Percentiles rank a stretch among this genome's conserved stretches.
Evolutionary conservation across 2,888 invertebrate species (phyloP).

Genomic region (Machimus rusticus): DNA sequence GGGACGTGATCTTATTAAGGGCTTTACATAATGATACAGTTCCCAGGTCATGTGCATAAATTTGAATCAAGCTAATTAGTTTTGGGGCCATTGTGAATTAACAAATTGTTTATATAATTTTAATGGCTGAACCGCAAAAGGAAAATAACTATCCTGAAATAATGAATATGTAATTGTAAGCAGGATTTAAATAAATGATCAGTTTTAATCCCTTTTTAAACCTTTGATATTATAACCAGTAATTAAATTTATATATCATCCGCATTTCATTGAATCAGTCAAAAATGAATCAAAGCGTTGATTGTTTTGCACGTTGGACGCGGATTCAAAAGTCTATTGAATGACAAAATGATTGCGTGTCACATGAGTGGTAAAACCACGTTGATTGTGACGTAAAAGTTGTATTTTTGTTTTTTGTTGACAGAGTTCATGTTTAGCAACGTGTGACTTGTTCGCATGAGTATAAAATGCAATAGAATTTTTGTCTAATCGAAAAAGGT

Average conservation of each 20-base stretch:
- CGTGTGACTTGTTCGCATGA: not conserved
- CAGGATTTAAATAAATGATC: not conserved
- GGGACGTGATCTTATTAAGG: not conserved
- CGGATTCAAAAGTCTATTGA: not conserved
- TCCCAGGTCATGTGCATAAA: not conserved
- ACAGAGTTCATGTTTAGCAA: not conserved
- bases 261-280: too few relatives aligned
- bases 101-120: not conserved
- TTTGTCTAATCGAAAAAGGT: not conserved
- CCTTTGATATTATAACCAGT: not conserved
- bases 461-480: not conserved
- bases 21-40: not conserved
- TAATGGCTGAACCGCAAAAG: not conserved
- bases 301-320: not conserved
- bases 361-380: not conserved
- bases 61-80: not conserved
- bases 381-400: not conserved
- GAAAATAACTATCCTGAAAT: not conserved
- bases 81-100: not conserved
- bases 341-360: not conserved
- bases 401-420: not conserved
- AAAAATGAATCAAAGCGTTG: not conserved
- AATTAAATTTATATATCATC: not conserved
- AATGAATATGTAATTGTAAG: not conserved
- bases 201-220: not conserved